phyloP scores from a whole-genome alignment of 1,140 invertebrate genomes.

The Zaprionus gabonicus region DNA sequence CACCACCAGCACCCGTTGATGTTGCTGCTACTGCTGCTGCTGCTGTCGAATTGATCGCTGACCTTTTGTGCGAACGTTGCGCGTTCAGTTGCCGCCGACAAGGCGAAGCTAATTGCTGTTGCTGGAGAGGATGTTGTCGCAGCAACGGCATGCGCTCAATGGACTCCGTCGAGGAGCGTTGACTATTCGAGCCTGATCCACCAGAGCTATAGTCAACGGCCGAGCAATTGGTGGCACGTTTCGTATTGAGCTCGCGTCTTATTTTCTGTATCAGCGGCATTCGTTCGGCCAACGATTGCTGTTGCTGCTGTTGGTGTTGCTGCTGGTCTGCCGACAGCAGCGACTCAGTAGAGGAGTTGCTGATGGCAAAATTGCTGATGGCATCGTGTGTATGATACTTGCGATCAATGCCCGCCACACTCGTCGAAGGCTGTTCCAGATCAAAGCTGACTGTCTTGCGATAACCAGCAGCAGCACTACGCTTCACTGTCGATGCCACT shows the following conservation, averaged over 20 bases:
- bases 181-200: constrained; percentile 75
- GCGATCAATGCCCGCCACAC: constrained; percentile 59
- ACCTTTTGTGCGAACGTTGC: constrained; percentile 77
- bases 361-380: constrained; percentile 64
- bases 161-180: constrained; percentile 78
- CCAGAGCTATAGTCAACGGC: constrained; percentile 66
- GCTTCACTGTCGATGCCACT: constrained; percentile 37
- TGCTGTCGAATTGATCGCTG: constrained; percentile 35
- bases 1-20: neutral
- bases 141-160: constrained; percentile 77
- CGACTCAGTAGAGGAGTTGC: constrained; percentile 65
- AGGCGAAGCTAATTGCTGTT: constrained; percentile 30
- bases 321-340: constrained; percentile 40
- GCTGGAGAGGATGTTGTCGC: constrained; percentile 32
- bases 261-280: constrained; percentile 79
- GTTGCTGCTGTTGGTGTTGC: neutral
- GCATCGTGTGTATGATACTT: constrained; percentile 81
- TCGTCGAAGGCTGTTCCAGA: constrained; percentile 61
- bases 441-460: constrained; percentile 84
- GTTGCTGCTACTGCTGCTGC: neutral
- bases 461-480: constrained; percentile 57
- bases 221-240: constrained; percentile 68
- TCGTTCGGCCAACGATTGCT: constrained; percentile 40
- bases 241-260: constrained; percentile 72
- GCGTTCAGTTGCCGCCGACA: constrained; percentile 65